These are phyloP conservation scores for Teinopalpus imperialis DNA, from an alignment of 2,888 invertebrate species.

Conservation along the genomic window DNA sequence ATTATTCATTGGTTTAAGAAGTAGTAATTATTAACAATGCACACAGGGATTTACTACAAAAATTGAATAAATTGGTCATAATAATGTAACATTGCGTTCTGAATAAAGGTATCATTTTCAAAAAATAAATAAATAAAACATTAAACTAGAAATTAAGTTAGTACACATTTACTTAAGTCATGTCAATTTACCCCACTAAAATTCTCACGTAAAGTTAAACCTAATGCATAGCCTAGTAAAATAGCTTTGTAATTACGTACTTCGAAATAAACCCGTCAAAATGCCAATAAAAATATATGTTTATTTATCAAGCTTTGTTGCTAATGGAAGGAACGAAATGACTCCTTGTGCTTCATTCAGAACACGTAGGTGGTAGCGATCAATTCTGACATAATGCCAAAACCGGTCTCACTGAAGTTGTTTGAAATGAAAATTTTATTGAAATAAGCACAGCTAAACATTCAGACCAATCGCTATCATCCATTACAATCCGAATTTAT, in stretches of 20 bases:
- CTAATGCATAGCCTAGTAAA: background rate
- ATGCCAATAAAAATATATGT: slow-evolving; percentile 49
- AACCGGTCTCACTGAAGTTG: slow-evolving; percentile 55
- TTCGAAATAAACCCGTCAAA: slow-evolving; percentile 44
- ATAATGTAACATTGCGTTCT: too few relatives aligned
- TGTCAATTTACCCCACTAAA: background rate
- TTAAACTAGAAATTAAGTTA: too few relatives aligned
- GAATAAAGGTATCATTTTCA: too few relatives aligned
- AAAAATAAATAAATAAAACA: too few relatives aligned
- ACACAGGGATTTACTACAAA: too few relatives aligned
- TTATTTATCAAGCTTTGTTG: slow-evolving; percentile 51
- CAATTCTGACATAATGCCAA: slow-evolving; percentile 50
- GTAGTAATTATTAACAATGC: too few relatives aligned
- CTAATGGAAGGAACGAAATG: slow-evolving; percentile 51
- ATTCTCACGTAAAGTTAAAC: background rate
- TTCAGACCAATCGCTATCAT: slow-evolving; percentile 69
- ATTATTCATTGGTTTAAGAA: too few relatives aligned
- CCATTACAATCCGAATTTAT: slow-evolving; percentile 78
- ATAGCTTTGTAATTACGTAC: slow-evolving; percentile 9
- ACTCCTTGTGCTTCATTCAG: slow-evolving; percentile 43
- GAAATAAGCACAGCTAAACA: slow-evolving; percentile 64
- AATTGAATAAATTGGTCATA: too few relatives aligned
- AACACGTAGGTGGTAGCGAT: slow-evolving; percentile 61
- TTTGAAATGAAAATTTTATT: slow-evolving; percentile 53
- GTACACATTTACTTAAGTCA: too few relatives aligned